Conservation (phyloP, 1,140 invertebrate species). For the Dendroctonus valens region DNA sequence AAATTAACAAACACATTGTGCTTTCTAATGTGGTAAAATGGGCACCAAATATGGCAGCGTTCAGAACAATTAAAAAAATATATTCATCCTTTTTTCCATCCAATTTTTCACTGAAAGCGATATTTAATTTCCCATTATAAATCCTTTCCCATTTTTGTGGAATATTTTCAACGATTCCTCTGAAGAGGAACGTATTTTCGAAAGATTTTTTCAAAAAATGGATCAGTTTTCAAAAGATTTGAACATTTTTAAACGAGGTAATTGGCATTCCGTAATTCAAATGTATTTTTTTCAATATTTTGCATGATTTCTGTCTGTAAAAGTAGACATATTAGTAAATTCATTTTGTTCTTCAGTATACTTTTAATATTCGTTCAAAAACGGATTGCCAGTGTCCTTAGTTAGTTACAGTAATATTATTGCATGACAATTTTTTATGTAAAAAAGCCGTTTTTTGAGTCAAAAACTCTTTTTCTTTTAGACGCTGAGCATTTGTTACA, state of each 20-base stretch:
- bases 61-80: constrained; percentile 4
- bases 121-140: too few species aligned
- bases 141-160: neutral
- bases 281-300: neutral
- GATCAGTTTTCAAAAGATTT: constrained; percentile 19
- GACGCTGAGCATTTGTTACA: neutral
- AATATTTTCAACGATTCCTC: neutral
- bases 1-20: constrained; percentile 13
- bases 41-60: constrained; percentile 16
- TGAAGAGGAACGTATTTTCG: too few species aligned
- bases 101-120: too few species aligned
- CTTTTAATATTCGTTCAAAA: constrained; percentile 11
- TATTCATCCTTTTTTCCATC: too few species aligned
- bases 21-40: constrained; percentile 15
- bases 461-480: neutral
- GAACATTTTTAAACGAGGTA: constrained; percentile 22
- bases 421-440: constrained; percentile 18
- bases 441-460: too few species aligned
- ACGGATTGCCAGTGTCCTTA: constrained; percentile 33
- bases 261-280: constrained; percentile 28
- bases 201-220: constrained; percentile 18
- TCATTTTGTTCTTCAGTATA: constrained; percentile 1
- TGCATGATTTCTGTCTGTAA: constrained; percentile 27
- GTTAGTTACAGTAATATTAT: constrained; percentile 17
- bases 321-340: constrained; percentile 14